Evolutionary conservation across 2,113 vertebrate genomes (phyloP), one percentile per base, ranked within the genome.

Genomic region (Microcebus murinus): DNA sequence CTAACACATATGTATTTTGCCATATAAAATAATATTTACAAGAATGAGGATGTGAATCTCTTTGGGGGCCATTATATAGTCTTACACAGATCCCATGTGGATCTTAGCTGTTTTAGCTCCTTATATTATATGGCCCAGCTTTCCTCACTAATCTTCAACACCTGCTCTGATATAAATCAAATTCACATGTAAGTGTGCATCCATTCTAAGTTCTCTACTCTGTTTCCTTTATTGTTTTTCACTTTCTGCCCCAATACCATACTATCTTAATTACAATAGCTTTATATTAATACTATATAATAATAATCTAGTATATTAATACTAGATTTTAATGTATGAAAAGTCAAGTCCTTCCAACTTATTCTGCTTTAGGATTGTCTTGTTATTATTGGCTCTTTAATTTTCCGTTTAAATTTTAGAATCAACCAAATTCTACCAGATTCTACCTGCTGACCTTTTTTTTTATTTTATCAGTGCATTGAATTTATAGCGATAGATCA

Each of bases 361-460:
- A 42, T 77, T 95, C 65, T 76, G 83, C n/a, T 87, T 77, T 57
- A 61, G 3, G n/a, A 81, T 87, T 87, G 11, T 83, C 57, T 92
- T 86, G 29, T 91, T 90, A 34, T 79, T 73, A 65, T 45, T 93
- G 20, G 14, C 20, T 27, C 55, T 73, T 90, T 73, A 6, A 82
- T 61, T 97, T 96, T 73, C 45, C 61, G 68, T 90, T 90, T 89
- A 57, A 57, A 88, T 89, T 80, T 85, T 84, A 83, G 85, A 73
- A 90, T 67, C 70, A 95, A 61, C 55, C 3, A 97, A 59, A 90
- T 70, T 79, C 73, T 15, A 65, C 65, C 63, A 73, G 83, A 88
- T 88, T 79, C 52, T 71, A n/a, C 45, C 12, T 87, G 5, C 61
- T 71, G 48, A 48, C 48, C 48, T 55, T 55, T 55, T 55, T 55